These are phyloP conservation scores for Chiloscyllium punctatum DNA, from an alignment of 2,797 vertebrate genomes.

Conservation along the genomic window DNA sequence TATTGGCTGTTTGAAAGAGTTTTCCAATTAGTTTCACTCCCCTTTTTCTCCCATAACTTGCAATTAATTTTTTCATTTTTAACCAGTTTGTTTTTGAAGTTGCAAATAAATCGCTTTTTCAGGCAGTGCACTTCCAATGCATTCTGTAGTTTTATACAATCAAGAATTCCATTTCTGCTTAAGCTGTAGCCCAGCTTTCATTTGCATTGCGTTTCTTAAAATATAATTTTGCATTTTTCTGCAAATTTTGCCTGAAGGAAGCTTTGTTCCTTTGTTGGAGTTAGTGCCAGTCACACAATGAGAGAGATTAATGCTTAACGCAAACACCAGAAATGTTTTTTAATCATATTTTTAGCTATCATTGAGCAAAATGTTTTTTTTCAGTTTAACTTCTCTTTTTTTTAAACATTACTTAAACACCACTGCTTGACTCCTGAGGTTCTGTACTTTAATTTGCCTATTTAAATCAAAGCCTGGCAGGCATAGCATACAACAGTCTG, in stretches of 20 bases:
- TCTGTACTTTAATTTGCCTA: constrained; percentile 29
- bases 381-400: constrained; percentile 25
- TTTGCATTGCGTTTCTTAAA: background rate
- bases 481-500: constrained; percentile 19
- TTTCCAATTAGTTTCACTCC: background rate
- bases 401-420: constrained; percentile 11
- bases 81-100: background rate
- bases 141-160: background rate
- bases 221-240: background rate
- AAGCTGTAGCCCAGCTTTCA: background rate
- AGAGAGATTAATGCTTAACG: constrained; percentile 10
- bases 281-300: background rate
- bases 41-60: background rate
- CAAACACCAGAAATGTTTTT: background rate
- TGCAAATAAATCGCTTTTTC: background rate
- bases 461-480: constrained; percentile 31
- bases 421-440: constrained; percentile 10
- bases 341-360: constrained; percentile 30
- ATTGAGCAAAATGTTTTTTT: constrained; percentile 26
- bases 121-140: background rate
- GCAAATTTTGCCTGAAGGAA: background rate
- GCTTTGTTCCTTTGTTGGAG: background rate
- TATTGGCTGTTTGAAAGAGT: background rate
- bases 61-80: background rate
- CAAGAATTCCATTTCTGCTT: constrained; percentile 2